These are phyloP conservation scores for Ceyx cyanopectus DNA, from an alignment of 2,113 vertebrate genomes.

Conservation along the genomic window DNA sequence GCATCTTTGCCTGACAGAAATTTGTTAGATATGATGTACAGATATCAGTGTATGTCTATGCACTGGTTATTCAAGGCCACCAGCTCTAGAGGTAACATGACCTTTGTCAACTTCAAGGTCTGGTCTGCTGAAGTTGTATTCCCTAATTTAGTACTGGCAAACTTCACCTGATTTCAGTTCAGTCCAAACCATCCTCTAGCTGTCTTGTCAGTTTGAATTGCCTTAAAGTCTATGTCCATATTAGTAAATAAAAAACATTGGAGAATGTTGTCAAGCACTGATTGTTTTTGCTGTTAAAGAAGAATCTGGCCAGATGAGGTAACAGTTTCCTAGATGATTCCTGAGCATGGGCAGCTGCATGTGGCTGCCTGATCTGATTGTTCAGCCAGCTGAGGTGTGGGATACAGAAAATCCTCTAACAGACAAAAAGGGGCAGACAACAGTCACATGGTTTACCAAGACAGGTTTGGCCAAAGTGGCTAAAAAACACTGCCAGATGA, in stretches of 20 bases:
- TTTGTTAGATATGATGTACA: neutral
- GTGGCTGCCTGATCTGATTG: neutral
- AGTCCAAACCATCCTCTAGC: neutral
- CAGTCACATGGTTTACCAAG: neutral
- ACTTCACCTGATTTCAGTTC: neutral
- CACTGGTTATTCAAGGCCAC: neutral
- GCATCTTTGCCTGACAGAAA: neutral
- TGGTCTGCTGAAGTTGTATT: neutral
- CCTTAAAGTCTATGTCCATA: neutral
- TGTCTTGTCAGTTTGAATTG: neutral
- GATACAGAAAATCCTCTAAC: neutral
- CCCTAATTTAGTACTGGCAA: neutral
- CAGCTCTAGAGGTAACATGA: neutral
- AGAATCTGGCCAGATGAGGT: neutral
- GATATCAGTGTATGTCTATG: fast-evolving
- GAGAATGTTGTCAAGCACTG: neutral
- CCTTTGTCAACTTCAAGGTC: neutral
- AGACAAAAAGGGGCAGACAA: neutral
- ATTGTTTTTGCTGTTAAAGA: neutral
- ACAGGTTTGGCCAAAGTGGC: neutral
- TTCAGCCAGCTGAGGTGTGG: neutral
- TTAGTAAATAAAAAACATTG: neutral
- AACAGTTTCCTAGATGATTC: neutral
- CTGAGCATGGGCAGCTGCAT: neutral
- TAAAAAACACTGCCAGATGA: neutral